Base-by-base conservation (phyloP, 2,113 vertebrate species). In the Tinamus guttatus region DNA sequence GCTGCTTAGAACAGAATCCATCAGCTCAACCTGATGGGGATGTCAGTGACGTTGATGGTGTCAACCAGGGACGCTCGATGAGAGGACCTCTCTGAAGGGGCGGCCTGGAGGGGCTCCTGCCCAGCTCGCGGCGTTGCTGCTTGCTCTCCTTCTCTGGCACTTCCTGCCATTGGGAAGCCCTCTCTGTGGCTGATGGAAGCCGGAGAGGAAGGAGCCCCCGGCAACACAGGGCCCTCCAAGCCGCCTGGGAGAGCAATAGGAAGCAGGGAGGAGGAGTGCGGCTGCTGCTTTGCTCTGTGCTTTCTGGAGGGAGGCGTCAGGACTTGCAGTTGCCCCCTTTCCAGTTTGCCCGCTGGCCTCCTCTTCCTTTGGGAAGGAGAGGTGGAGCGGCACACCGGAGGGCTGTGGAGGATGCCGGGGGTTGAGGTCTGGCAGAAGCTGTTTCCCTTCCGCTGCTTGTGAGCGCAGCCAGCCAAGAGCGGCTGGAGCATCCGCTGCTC, bases 381-480 rank as follows among this genome's bases (percentile, higher is more conserved):
- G 27, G 15, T 58, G 40, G 27, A 45, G 27, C 3, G 22, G 25
- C 47, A 70, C 54, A 28, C 8, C 38, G 28, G 32, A 77, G 25
- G 45, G 2, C 0, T 0, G 1, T 24, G 34, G 43, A 62, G 45
- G 5, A 1, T 65, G 43, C 6, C 13, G 30, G 8, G 12, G 15
- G 3, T 1, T 13, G 7, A 49, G 20, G 21, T 16, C 27, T 1
- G 13, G 8, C 24, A 5, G 36, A 81, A 58, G n/a, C 24, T 49
- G 11, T 75, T 59, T n/a, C 11, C 20, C 8, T 67, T 71, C n/a
- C 32, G 22, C 15, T 1, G 3, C 40, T 74, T 65, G 22, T 45
- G 47, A 91, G 69, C 41, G 41, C 9, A 74, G 13, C 41, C 40
- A 38, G 34, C 17, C 32, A 3, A 15, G 41, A 69, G 68, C 49